These are phyloP conservation scores for Polypterus senegalus DNA, from an alignment of 2,113 vertebrate species.

Conservation along the genomic window DNA sequence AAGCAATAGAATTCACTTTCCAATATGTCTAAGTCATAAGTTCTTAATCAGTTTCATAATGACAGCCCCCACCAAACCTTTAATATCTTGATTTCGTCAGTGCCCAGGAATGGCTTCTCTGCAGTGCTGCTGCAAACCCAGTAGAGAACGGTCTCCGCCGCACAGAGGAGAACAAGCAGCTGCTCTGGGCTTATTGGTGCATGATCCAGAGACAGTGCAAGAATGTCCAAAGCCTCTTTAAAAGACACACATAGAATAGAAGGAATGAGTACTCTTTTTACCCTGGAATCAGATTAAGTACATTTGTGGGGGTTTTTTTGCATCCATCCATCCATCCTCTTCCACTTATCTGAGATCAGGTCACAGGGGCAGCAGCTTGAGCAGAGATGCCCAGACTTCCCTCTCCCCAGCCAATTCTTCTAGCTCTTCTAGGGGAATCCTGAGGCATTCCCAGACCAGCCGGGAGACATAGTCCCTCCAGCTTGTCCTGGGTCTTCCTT, in stretches of 20 bases:
- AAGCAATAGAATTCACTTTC: too few species aligned
- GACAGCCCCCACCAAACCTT: constrained; percentile 28
- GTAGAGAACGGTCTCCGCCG: constrained; percentile 40
- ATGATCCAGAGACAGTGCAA: constrained; percentile 36
- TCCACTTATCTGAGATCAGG: too few species aligned
- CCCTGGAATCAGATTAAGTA: neutral
- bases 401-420: too few species aligned
- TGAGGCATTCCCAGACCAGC: too few species aligned
- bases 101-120: constrained; percentile 26
- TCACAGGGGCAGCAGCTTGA: too few species aligned
- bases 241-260: constrained; percentile 12
- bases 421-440: too few species aligned
- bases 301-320: neutral
- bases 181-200: constrained; percentile 30
- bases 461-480: too few species aligned
- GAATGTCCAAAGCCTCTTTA: constrained; percentile 37
- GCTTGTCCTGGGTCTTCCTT: too few species aligned
- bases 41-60: too few species aligned
- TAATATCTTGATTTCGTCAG: constrained; percentile 33
- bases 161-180: constrained; percentile 36
- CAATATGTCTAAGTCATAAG: too few species aligned
- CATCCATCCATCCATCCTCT: too few species aligned
- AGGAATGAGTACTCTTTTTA: neutral
- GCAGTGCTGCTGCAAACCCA: constrained; percentile 26
- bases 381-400: too few species aligned